A percentile compares a stretch with the other conserved stretches of the same genome.
phyloP scores from a whole-genome alignment of 2,797 vertebrate genomes.

The Cygnus olor region DNA sequence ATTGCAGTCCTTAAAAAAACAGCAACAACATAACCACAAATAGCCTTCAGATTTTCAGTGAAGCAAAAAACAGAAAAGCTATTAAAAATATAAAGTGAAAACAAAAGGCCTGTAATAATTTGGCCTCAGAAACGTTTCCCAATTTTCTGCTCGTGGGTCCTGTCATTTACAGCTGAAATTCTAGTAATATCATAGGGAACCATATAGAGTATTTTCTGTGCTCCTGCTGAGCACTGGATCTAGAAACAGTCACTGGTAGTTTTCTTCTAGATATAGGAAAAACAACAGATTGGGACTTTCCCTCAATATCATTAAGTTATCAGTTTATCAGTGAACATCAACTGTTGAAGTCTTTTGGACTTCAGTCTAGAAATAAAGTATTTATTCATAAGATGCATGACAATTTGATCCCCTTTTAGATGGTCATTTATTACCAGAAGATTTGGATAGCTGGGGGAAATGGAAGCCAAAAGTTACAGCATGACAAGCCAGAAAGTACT shows the following conservation, averaged over 20 bases:
- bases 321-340: not conserved
- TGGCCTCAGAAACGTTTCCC: not conserved
- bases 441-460: not conserved
- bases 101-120: not conserved
- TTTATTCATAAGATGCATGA: not conserved
- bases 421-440: not conserved
- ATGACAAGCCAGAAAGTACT: not conserved
- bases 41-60: not conserved
- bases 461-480: not conserved
- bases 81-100: not conserved
- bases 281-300: not conserved
- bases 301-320: not conserved
- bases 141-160: not conserved
- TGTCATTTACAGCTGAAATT: not conserved
- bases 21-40: conserved; percentile 11
- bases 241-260: not conserved
- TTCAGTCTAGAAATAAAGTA: not conserved
- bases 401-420: not conserved
- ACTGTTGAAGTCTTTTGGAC: not conserved
- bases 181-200: not conserved
- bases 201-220: not conserved
- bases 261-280: not conserved
- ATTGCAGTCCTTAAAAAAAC: conserved; percentile 84
- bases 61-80: not conserved
- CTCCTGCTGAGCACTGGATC: not conserved